Percentiles rank a stretch among this genome's conserved stretches.
Evolutionary conservation across 2,888 invertebrate genomes (phyloP).

Genomic region (Sminthurinus aureus): DNA sequence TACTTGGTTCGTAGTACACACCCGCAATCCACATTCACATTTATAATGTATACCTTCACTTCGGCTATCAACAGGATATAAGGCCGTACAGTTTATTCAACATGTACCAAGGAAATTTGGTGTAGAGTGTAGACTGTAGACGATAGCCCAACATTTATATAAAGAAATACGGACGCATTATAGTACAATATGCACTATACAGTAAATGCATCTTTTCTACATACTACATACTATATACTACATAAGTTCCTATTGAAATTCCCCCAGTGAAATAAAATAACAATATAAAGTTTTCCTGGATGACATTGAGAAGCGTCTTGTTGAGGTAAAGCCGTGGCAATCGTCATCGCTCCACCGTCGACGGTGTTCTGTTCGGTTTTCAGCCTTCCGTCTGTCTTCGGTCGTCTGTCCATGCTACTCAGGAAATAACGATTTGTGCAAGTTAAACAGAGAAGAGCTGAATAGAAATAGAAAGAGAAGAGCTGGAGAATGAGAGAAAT

Average conservation of each 20-base stretch:
- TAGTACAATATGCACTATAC: background rate
- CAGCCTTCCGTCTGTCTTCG: too few relatives aligned
- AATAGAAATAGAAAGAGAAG: background rate
- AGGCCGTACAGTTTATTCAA: too few relatives aligned
- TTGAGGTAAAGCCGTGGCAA: background rate
- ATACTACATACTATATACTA: too few relatives aligned
- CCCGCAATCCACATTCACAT: too few relatives aligned
- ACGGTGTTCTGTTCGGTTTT: background rate
- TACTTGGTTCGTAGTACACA: too few relatives aligned
- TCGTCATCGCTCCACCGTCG: too few relatives aligned
- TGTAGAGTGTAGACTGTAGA: background rate
- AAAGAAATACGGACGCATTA: background rate
- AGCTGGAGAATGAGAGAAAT: background rate
- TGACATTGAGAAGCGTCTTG: slow-evolving; percentile 26
- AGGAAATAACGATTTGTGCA: slow-evolving; percentile 24
- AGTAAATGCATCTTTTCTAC: background rate
- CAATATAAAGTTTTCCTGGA: background rate
- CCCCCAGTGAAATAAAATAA: background rate
- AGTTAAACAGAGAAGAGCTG: slow-evolving; percentile 8
- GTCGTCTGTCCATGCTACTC: background rate
- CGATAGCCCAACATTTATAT: background rate
- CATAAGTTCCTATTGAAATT: background rate
- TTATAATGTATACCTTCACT: too few relatives aligned
- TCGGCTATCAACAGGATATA: too few relatives aligned
- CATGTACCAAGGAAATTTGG: too few relatives aligned